These are phyloP conservation scores for Yponomeuta malinellus DNA, from an alignment of 2,888 invertebrate genomes.

Conservation along the genomic window DNA sequence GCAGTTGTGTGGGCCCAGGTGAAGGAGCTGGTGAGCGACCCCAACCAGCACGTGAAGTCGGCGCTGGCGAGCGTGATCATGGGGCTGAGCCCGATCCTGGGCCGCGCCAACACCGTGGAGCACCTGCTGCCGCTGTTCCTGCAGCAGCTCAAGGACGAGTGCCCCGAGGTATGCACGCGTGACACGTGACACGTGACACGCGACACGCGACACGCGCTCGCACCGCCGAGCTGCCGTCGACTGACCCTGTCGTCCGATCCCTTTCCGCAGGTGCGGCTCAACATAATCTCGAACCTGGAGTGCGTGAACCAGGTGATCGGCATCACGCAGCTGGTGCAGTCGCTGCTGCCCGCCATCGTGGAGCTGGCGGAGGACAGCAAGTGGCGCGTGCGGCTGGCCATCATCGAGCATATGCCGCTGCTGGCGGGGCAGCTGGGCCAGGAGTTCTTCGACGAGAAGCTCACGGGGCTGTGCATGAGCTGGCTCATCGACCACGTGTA, in stretches of 20 bases:
- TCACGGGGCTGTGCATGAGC: conserved; percentile 97
- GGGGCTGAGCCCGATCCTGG: conserved; percentile 98
- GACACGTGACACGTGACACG: too few relatives aligned
- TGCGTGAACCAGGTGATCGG: conserved; percentile 98
- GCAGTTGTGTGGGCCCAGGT: conserved; percentile 79
- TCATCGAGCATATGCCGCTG: conserved; percentile 98
- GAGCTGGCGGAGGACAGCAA: conserved; percentile 99
- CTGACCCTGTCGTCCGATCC: too few relatives aligned
- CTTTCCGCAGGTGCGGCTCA: conserved; percentile 84
- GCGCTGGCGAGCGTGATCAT: conserved; percentile 99
- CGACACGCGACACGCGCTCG: too few relatives aligned
- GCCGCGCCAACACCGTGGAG: conserved; percentile 97
- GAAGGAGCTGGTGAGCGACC: conserved; percentile 97
- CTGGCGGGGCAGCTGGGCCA: conserved; percentile 97
- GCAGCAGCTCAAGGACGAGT: conserved; percentile 96
- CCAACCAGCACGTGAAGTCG: conserved; percentile 99
- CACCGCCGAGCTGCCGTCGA: too few relatives aligned
- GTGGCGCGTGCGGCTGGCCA: conserved; percentile 97
- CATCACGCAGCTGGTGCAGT: conserved; percentile 91
- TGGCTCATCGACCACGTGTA: conserved; percentile 99
- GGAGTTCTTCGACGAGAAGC: conserved; percentile 98
- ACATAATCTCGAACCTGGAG: conserved; percentile 99
- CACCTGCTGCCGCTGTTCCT: conserved; percentile 97
- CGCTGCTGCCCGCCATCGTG: conserved; percentile 97
- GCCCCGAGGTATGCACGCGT: conserved; percentile 81